Base-by-base conservation (phyloP, 2,888 invertebrate genomes). In the Amphipoea oculea region DNA sequence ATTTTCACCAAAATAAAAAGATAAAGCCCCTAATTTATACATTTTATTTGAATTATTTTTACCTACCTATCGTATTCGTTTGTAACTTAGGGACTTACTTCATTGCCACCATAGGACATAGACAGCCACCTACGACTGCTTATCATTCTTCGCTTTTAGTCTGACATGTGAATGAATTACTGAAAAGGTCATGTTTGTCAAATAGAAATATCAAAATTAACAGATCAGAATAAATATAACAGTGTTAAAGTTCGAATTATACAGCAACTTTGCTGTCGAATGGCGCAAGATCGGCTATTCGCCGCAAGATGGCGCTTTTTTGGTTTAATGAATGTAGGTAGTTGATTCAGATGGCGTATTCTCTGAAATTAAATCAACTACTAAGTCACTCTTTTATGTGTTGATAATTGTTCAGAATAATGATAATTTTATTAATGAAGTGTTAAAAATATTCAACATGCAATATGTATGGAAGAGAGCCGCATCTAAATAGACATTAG, bases 291-390 rank as follows among this genome's bases (percentile, higher is more conserved):
- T 75, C 4, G 20, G 86, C 94, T 94, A 94, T 92, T 94, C 92
- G 51, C 88, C 92, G 76, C 62, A 57, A 93, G 94, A 93, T 93
- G 94, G 92, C 94, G 84, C 54, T 80, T 45, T 75, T 4, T 40
- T n/a, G 17, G 45, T 72, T 42, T 29, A 23, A 54, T 75, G 14
- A 20, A 9, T 29, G 29, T 29, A 29, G 0, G 23, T 40, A 29
- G 68, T 20, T 65, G 62, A 12, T 75, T 40, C 68, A 82, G 79
- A 76, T 81, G 67, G 82, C 79, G 78, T n/a, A 45, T 45, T 48
- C 29, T 62, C n/a, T 60, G n/a, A 51, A 51, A 60, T n/a, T 40
- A n/a, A n/a, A 51, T n/a, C 7, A 42, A 36, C 51, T 67, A 2
- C 9, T 57, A 20, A 63, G 1, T 54, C 1, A 20, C 4, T 14